Evolutionary conservation across 2,797 vertebrate species (phyloP), one percentile per base, ranked within the genome.

Genomic region (Mallotus villosus): DNA sequence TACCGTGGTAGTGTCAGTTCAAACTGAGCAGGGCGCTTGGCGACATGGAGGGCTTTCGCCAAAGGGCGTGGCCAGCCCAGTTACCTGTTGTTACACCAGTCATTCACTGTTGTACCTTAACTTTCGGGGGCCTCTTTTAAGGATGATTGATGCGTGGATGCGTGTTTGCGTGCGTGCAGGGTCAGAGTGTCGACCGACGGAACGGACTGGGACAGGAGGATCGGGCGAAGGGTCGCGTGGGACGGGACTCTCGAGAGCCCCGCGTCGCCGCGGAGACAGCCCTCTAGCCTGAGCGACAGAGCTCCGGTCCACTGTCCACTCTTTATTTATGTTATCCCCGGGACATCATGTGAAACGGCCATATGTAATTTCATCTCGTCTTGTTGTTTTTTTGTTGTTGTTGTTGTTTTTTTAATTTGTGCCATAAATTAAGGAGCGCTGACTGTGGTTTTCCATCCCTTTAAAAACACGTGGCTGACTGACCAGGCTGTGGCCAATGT

Each of bases 81-180:
- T 81, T 63, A 71, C 29, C 76, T 72, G 64, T 77, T 73, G 72
- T 79, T 75, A 80, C 81, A 78, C 75, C 73, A 82, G 79, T 87
- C 81, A 80, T 79, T 86, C 82, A 83, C 84, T 87, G 81, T 88
- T 81, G 73, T 87, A 85, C 81, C 74, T 84, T 82, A 82, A 78
- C 63, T 66, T 74, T 75, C 2, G 63, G 63, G 6, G 63, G 63
- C 69, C 69, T 62, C 65, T 68, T 5, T 76, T 78, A 57, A 72
- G 80, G 72, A 77, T 60, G 67, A 71, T 24, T 51, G 8, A 9
- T 72, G 72, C 62, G 41, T 63, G 63, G 1, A 25, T 63, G 55
- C 17, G 62, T 61, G 25, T 53, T 64, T 51, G 24, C 34, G n/a
- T 68, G 70, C 24, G 21, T 61, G 68, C 63, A 66, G 74, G 78